Evolutionary conservation across 2,888 invertebrate species (phyloP), one percentile per base, ranked within the genome.

Genomic region (Cephus runcator): DNA sequence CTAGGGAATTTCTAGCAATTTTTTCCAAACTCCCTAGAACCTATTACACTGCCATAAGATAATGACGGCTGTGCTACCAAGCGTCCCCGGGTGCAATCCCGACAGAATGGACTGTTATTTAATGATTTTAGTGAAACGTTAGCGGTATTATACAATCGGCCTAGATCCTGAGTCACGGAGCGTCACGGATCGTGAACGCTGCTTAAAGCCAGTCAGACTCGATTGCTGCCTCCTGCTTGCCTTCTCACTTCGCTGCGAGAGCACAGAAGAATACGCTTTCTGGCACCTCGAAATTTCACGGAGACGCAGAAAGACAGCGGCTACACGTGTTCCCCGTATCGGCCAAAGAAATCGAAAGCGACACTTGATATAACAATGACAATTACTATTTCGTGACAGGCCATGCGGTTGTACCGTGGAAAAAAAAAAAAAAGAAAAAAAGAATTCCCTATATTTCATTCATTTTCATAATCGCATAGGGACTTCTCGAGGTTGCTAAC

Each of bases 111-210:
- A 84, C 88, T 90, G 89, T 90, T 90, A 91, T 91, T 90, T 89
- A 90, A 91, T 88, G 88, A 90, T 91, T 91, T 91, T 89, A 91
- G 91, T 87, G 91, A 91, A 91, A 91, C 89, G 89, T 88, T 90
- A 87, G 87, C 87, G 87, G 88, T 83, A 89, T 91, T 91, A 91
- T 91, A 91, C 90, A 91, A 91, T 90, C 90, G 91, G 88, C 91
- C 91, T 91, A 90, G 90, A 91, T 91, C 88, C 89, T 87, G 87
- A 90, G 90, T 91, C 91, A 90, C 90, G 91, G 89, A 90, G 87
- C 90, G 91, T 91, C 90, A 90, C 90, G 90, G 90, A 89, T 90
- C 88, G 90, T 90, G 90, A 88, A 84, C 88, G 88, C 86, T 74
- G 81, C 80, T 79, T 56, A 23, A 56, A 81, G 82, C 79, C 12